Base-by-base conservation (phyloP, 2,888 invertebrate genomes). In the Melinopterus prodromus region DNA sequence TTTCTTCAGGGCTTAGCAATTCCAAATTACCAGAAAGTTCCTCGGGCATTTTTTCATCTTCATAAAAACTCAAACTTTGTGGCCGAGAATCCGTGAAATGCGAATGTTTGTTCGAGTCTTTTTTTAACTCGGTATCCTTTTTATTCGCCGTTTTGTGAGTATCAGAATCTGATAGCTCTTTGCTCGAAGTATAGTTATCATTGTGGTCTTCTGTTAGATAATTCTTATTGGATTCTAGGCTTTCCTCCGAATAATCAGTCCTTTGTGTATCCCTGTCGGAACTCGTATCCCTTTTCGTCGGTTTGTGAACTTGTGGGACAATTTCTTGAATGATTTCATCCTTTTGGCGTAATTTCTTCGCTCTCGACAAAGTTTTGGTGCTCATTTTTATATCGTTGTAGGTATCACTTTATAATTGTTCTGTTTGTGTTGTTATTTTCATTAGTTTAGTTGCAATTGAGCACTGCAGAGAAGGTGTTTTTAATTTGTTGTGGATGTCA, bases 111-210 rank as follows among this genome's bases (percentile, higher is more conserved):
- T 86, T 87, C n/a, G 88, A 86, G 81, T 89, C 89, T 77, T 88
- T 85, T 78, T 87, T 87, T 86, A 90, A 89, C 84, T 90, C 89
- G 0, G 88, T 87, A 82, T 89, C 89, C 37, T 89, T 89, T 37
- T 89, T 84, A 15, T 87, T 87, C 14, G 89, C 86, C 83, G 92
- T 93, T 70, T 93, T 93, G 74, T 92, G 92, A 35, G 91, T 85
- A 84, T 93, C 92, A 0, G 90, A 90, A 16, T 92, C 87, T 0
- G 92, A 92, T 82, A 92, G 91, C 79, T 89, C 89, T 70, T 89
- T 85, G 26, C 83, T 83, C 26, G 85, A 82, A 80, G 84, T 86
- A 77, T 85, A 84, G 80, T 87, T 87, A 36, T 88, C 87, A 80
- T 87, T 83, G 79, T 84, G 86, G 78, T 88, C 88, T 78, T 88